Base-by-base conservation (phyloP, 2,797 vertebrate genomes). In the Orientallactaga sibirica region DNA sequence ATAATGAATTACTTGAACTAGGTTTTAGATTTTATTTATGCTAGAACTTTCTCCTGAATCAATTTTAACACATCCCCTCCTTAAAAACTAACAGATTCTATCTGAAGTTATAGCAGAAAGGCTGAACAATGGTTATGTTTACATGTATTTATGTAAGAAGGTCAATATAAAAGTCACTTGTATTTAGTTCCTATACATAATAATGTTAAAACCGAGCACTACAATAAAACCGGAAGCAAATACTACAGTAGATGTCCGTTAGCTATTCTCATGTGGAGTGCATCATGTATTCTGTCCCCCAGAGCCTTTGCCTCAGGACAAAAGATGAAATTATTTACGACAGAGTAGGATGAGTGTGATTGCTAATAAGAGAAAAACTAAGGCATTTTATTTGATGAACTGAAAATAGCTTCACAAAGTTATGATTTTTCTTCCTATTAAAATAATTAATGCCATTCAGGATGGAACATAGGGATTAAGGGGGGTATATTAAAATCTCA, bases 191-290 rank as follows among this genome's bases (percentile, higher is more conserved):
- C 15, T 74, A 0, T 81, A 95, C 71, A 95, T 93, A 91, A 71
- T 95, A n/a, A 58, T 73, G 25, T 76, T 27, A 41, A 6, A 37
- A 94, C 25, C 82, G 29, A 77, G 27, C 18, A 80, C 64, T 80
- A 11, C 74, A 87, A 79, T 43, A 73, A 92, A 78, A 76, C 81
- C 93, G 95, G 93, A 95, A 91, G 75, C 11, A 95, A 90, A 91
- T 96, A 37, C 94, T 94, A 93, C 88, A 97, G 25, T n/a, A 97
- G 81, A 88, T 90, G 88, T 92, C 29, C 70, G 79, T 88, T 89
- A 95, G 27, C 61, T 83, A 66, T 94, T 88, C 88, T 68, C 62
- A 93, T 95, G 92, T 83, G 37, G 61, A 94, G 37, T 73, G 48
- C 19, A 94, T 87, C 84, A 9, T 79, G 96, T 96, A 25, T 88